Conservation (phyloP, 2,888 invertebrate species). For the Leistus spinibarbis region DNA sequence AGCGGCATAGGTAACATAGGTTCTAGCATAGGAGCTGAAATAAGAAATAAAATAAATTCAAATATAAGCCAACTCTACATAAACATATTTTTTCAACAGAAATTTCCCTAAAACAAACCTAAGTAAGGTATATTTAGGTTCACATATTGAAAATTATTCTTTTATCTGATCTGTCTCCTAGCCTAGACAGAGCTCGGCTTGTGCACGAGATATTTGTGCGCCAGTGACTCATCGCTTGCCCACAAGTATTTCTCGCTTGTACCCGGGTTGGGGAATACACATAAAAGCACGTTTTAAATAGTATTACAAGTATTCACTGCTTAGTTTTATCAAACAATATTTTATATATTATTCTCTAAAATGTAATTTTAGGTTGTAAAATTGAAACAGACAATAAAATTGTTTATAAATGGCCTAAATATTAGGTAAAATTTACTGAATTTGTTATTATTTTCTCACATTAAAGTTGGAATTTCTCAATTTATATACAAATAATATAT, state of each 20-base stretch:
- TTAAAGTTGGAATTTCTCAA: no score
- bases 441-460: no score
- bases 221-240: neutral
- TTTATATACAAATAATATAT: no score
- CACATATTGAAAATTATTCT: neutral
- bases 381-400: no score
- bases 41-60: constrained; percentile 42
- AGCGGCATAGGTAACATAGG: constrained; percentile 72
- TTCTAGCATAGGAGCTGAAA: constrained; percentile 74
- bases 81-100: neutral
- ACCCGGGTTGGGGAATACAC: neutral
- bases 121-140: no score
- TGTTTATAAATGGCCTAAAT: no score
- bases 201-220: neutral
- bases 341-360: no score
- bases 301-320: no score
- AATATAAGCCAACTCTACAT: neutral
- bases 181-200: neutral
- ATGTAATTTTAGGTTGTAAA: no score
- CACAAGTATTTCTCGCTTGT: neutral
- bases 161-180: neutral
- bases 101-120: neutral
- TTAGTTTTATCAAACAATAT: no score
- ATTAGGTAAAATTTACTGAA: no score
- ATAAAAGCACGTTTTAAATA: neutral